Base-by-base conservation (phyloP, 2,888 invertebrate genomes). In the Caprella mutica region DNA sequence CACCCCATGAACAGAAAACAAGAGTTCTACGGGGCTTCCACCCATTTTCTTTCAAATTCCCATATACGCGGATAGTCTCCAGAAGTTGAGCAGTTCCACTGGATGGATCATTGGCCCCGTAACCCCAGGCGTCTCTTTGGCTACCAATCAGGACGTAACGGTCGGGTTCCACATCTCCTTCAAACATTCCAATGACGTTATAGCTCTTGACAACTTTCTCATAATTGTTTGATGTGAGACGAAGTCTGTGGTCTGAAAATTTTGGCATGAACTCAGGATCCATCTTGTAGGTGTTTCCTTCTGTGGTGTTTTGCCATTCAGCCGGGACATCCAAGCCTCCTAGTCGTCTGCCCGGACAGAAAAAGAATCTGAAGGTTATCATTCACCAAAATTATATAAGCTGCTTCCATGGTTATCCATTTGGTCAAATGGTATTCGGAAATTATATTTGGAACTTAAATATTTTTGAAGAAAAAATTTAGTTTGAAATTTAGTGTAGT, bases 81-180 rank as follows among this genome's bases (percentile, higher is more conserved):
- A 75, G 68, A 68, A 77, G 68, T 26, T 71, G 71, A 0, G 77
- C 74, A 2, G 77, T 77, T 17, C 75, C 77, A 59, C 74, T 74
- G 48, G 73, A 72, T 1, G 77, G 76, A 65, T 76, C 77, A 5
- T 73, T 69, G 6, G 74, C 73, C 0, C 76, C 76, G 48, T 71
- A 74, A 26, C 72, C 71, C 77, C 77, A 77, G 29, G 77, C 76
- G 66, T 77, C 77, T 46, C 74, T 70, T 66, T 77, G 77, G 67
- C 77, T 78, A n/a, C 77, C 76, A 4, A 77, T 59, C 56, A 78
- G 65, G 6, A 77, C 73, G 66, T 76, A 77, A 14, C 74, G 67
- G 65, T 76, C 77, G 21, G 65, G 65, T 46, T 73, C 72, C 26
- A 69, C 66, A 1, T 54, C 50, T 5, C 73, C 73, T 5, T 66